These are phyloP conservation scores for Aurelia sp. DNA, from an alignment of 30 jellyfish, hydroid and myxozoan species.

Conservation along the genomic window DNA sequence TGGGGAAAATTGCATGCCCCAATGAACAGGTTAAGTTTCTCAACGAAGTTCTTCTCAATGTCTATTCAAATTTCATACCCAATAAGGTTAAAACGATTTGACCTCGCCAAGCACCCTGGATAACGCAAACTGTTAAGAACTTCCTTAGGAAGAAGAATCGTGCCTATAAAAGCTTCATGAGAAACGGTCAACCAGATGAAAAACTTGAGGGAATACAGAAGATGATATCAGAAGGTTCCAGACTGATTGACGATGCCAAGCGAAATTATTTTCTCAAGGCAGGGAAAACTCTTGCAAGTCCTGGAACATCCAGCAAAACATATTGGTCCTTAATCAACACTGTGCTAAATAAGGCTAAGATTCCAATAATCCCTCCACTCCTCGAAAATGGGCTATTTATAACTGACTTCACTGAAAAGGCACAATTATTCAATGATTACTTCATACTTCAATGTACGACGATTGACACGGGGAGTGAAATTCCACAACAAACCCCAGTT, in stretches of 20 bases:
- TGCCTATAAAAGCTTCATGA: too few species aligned
- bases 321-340: slow-evolving; percentile 75
- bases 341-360: slow-evolving; percentile 68
- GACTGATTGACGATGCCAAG: slow-evolving; percentile 66
- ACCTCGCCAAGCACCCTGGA: too few species aligned
- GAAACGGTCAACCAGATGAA: background rate
- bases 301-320: slow-evolving; percentile 66
- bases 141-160: too few species aligned
- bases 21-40: too few species aligned
- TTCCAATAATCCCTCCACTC: slow-evolving; percentile 75
- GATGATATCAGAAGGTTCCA: slow-evolving; percentile 59
- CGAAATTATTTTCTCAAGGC: slow-evolving; percentile 51
- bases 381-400: slow-evolving; percentile 61
- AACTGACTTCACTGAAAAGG: slow-evolving; percentile 80
- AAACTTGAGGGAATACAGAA: slow-evolving; percentile 52
- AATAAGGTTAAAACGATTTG: too few species aligned
- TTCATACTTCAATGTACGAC: slow-evolving; percentile 73
- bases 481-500: slow-evolving; percentile 47
- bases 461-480: slow-evolving; percentile 70
- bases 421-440: slow-evolving; percentile 59
- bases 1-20: too few species aligned
- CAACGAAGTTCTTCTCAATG: too few species aligned
- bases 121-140: too few species aligned
- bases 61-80: too few species aligned
- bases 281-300: slow-evolving; percentile 70